Conservation (phyloP, 1,140 invertebrate species). For the Drosophila prosaltans region DNA sequence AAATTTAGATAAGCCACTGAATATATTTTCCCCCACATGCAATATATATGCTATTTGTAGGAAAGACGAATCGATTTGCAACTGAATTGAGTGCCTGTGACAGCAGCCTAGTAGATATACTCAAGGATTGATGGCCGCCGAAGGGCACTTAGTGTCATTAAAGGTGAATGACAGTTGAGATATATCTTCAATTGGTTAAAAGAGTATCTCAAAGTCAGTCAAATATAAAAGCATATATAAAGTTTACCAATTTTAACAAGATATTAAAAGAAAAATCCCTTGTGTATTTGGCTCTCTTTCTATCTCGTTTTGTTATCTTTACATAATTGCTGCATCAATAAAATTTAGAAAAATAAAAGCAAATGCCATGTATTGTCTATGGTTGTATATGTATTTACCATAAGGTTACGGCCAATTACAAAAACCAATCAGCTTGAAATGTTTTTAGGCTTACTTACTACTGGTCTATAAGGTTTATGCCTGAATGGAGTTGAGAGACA, state of each 20-base stretch:
- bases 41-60: background rate
- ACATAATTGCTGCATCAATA: conserved; percentile 55
- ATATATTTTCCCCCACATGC: background rate
- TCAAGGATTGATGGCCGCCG: background rate
- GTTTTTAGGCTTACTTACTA: conserved; percentile 49
- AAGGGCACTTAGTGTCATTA: background rate
- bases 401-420: conserved; percentile 62
- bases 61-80: background rate
- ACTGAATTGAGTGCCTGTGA: background rate
- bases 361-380: conserved; percentile 28
- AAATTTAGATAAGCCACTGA: background rate
- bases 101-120: background rate
- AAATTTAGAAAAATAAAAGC: conserved; percentile 33
- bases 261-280: background rate
- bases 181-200: background rate
- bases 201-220: background rate
- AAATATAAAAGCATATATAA: background rate
- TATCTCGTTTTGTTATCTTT: too few relatives aligned
- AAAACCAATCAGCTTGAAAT: conserved; percentile 68
- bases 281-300: too few relatives aligned
- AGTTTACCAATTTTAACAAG: background rate
- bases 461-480: conserved; percentile 24
- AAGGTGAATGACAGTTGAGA: background rate
- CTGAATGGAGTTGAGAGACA: conserved; percentile 3
- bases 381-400: conserved; percentile 9